Conservation (phyloP, 2,888 invertebrate species). For the Luffia ferchaultella region DNA sequence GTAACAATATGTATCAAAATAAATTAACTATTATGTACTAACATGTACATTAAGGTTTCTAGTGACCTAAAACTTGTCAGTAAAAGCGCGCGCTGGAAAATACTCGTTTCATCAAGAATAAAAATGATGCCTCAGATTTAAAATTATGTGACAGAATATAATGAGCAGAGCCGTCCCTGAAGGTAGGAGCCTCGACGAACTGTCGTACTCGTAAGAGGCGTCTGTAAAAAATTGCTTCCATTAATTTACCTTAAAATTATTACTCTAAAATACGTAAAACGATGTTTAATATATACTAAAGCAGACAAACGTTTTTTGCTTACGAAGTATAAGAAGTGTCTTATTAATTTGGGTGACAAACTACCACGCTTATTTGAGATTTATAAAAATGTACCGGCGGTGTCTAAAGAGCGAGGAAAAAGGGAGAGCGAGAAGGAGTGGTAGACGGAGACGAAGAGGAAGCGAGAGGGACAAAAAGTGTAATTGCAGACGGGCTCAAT, state of each 20-base stretch:
- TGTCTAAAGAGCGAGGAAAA: too few relatives aligned
- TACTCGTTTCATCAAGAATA: constrained; percentile 29
- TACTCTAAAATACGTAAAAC: neutral
- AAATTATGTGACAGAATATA: constrained; percentile 27
- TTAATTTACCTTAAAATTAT: neutral
- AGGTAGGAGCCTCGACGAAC: neutral
- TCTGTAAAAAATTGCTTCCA: constrained; percentile 1
- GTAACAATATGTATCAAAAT: neutral
- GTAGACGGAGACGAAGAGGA: too few relatives aligned
- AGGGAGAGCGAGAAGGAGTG: too few relatives aligned
- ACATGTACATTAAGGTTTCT: neutral
- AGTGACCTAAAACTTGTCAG: neutral
- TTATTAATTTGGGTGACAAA: too few relatives aligned
- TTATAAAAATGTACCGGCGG: too few relatives aligned
- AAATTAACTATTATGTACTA: neutral
- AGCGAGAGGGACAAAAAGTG: too few relatives aligned
- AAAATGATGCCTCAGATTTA: constrained; percentile 21
- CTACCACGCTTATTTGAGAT: too few relatives aligned
- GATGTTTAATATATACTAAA: too few relatives aligned
- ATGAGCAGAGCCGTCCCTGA: constrained; percentile 5
- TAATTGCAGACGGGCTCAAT: too few relatives aligned
- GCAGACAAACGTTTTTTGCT: too few relatives aligned
- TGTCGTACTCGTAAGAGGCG: neutral
- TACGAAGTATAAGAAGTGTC: too few relatives aligned
- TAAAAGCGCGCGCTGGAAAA: neutral